Base-by-base conservation (phyloP, 2,113 vertebrate species). In the Reinhardtius hippoglossoides region DNA sequence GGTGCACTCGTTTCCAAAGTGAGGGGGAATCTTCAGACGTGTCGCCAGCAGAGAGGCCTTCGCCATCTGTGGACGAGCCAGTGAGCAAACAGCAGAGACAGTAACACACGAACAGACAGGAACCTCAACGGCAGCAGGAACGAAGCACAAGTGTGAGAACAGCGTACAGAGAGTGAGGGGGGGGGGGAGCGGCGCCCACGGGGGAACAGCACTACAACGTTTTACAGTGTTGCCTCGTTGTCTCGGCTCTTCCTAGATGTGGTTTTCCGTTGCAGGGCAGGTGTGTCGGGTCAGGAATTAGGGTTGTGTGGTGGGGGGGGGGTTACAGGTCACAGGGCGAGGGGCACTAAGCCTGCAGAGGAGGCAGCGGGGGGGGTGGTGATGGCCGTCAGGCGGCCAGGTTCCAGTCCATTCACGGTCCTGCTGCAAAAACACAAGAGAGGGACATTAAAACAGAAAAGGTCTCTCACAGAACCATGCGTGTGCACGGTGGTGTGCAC, bases 361-460 rank as follows among this genome's bases (percentile, higher is more conserved):
- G 97, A 95, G 2, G 96, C 93, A 0, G 96, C 91, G 1, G 95
- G 94, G 0, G 96, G 95, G 0, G 89, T 93, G 15, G 96, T 96
- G 91, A 77, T 89, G 83, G 94, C 95, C 0, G 92, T 92, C 81
- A 95, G 90, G 9, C 93, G 74, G 1, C 92, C 95, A 8, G 96
- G 91, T 46, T 97, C 96, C 82, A 97, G 95, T 81, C 96, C 95
- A 1, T 96, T 98, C 87, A 96, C 82, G 69, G 94, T 90, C 95
- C 97, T 95, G 92, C 85, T 83, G 87, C 15, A 26, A 82, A 60
- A 24, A 31, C 15, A 14, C 26, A 54, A 56, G 21, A 56, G 54
- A 56, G 54, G 12, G 21, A 23, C 6, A 54, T 20, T n/a, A n/a
- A 9, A n/a, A 54, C 6, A 5, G 31, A 1, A 66, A n/a, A 15